Base-by-base conservation (phyloP, 2,888 invertebrate species). In the Drosophila melanosoma region DNA sequence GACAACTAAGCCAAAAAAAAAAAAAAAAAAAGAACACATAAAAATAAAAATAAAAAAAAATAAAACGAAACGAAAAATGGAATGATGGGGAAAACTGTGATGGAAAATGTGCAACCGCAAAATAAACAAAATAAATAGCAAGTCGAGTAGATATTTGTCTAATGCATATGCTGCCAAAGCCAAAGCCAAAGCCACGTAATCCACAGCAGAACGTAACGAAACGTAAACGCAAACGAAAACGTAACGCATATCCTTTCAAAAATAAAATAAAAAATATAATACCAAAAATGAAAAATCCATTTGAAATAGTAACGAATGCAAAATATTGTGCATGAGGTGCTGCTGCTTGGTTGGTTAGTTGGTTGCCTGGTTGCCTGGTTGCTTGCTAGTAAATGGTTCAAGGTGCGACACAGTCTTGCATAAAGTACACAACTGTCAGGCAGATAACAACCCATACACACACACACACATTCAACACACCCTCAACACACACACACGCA, bases 271-370 rank as follows among this genome's bases (percentile, higher is more conserved):
- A 11, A 51, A 32, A 33, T 35, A 40, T 35, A 51, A 38, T 45
- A 53, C 45, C 15, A 45, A 33, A 51, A 49, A 36, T 40, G 52
- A 29, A 80, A 79, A 87, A 79, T 85, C 77, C 87, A 81, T 87
- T 86, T 83, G 81, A 85, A 86, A 71, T 79, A 81, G 85, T 78
- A 79, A 75, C 81, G 87, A 87, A 87, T 87, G 81, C 87, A 82
- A 82, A 76, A 84, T 67, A 69, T 73, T 68, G 66, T 74, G 65
- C 77, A 69, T 48, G 59, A 68, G 76, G 51, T 76, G 70, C 62
- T 32, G 42, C 58, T 12, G 17, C 7, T 36, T 4, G 52, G 12
- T 33, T 33, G 54, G 53, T 26, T 54, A 12, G 45, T 48, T 48
- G 1, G 26, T 26, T 48, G 6, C 12, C 26, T 48, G 61, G 33